These are phyloP conservation scores for Ctenosaura bakeri DNA, from an alignment of 2,797 vertebrate genomes.

Conservation along the genomic window DNA sequence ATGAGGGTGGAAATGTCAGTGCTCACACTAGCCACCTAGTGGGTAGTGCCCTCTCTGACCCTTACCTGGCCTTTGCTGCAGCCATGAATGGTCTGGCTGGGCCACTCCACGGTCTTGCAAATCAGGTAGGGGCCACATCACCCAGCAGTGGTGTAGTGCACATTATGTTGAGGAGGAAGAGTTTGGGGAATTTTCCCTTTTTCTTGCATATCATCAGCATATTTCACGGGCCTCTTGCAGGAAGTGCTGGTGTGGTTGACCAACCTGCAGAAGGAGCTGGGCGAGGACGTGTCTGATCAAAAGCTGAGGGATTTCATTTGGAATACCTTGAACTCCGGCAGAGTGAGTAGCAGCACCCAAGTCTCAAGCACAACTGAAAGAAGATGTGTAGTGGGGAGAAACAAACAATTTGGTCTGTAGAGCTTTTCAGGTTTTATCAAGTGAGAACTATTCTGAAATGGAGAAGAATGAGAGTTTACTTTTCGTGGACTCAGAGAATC, in stretches of 20 bases:
- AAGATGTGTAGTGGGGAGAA: background rate
- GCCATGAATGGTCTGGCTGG: conserved; percentile 97
- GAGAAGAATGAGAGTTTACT: background rate
- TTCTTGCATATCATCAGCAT: background rate
- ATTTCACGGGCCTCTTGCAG: conserved; percentile 69
- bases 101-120: conserved; percentile 95
- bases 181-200: background rate
- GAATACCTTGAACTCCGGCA: conserved; percentile 97
- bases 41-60: conserved; percentile 95
- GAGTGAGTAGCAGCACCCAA: conserved; percentile 81
- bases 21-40: conserved; percentile 97
- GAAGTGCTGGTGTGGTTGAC: conserved; percentile 98
- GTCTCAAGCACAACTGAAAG: background rate
- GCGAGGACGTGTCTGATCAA: conserved; percentile 94
- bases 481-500: background rate
- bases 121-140: conserved; percentile 86
- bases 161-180: background rate
- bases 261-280: conserved; percentile 94
- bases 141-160: background rate
- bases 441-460: background rate
- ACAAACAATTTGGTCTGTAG: background rate
- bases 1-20: conserved; percentile 96
- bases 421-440: background rate
- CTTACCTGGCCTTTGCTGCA: conserved; percentile 95
- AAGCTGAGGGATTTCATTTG: conserved; percentile 96